phyloP scores from a whole-genome alignment of 2,888 invertebrate species.

The Synanthedon myopaeformis region DNA sequence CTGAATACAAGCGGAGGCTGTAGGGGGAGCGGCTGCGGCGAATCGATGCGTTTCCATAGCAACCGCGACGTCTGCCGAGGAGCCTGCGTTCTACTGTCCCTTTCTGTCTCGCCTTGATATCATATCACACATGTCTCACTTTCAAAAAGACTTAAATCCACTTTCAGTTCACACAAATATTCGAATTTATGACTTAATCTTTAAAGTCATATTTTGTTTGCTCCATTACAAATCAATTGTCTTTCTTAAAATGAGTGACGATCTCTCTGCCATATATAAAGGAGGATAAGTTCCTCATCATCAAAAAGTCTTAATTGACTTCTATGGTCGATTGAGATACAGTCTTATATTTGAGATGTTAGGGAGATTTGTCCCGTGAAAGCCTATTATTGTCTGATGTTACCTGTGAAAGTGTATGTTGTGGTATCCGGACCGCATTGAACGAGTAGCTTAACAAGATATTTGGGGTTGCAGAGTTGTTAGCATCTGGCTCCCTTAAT shows the following conservation, averaged over 20 bases:
- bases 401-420: conserved; percentile 26
- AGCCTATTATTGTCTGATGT: conserved; percentile 7
- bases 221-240: conserved; percentile 2
- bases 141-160: conserved; percentile 19
- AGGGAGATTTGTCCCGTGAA: not conserved
- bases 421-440: conserved; percentile 26
- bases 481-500: conserved; percentile 63
- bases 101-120: conserved; percentile 69
- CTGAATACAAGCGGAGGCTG: conserved; percentile 53
- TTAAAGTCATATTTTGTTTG: conserved; percentile 15
- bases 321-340: conserved; percentile 16
- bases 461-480: conserved; percentile 64
- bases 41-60: conserved; percentile 66
- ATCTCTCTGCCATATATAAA: conserved; percentile 58
- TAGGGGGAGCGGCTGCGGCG: conserved; percentile 34
- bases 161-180: not conserved
- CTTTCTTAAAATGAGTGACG: conserved; percentile 18
- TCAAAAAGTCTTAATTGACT: conserved; percentile 49
- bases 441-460: conserved; percentile 64
- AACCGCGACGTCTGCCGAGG: conserved; percentile 70
- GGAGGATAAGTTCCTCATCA: conserved; percentile 47
- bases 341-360: conserved; percentile 13
- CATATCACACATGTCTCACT: conserved; percentile 48
- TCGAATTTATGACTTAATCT: accelerated
- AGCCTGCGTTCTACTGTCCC: conserved; percentile 68